Base-by-base conservation (phyloP, 1,140 invertebrate genomes). In the Cepaea nemoralis region DNA sequence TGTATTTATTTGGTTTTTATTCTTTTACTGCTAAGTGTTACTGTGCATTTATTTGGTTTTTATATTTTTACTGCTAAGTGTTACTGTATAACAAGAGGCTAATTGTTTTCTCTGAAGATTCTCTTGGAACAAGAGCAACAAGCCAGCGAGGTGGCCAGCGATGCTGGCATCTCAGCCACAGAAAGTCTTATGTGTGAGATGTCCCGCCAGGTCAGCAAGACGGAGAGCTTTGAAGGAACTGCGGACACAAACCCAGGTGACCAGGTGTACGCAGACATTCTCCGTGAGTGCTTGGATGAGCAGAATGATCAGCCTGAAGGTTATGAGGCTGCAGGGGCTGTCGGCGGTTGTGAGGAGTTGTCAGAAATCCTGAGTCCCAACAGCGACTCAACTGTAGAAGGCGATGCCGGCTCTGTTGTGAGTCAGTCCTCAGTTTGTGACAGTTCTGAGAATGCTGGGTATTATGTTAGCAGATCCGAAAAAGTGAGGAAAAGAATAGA, bases 131-230 rank as follows among this genome's bases (percentile, higher is more conserved):
- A 50, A 39, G 82, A 83, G 0, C 83, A 81, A 45, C 83, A 83
- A 1, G 33, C 81, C 27, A 86, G 82, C 24, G 70, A 73, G n/a
- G 84, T 85, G 39, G 82, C 83, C 55, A 88, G 87, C 77, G 87
- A 89, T 24, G 84, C 85, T 33, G 87, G 86, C 2, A 82, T 87
- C 19, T 89, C 88, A 0, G 84, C 85, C 0, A 86, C 85, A 16
- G 89, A 89, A 71, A 89, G 88, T 63, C 84, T 84, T 27, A 83
- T 86, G 63, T 87, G 85, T 81, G 89, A 89, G 82, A 87, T 89
- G 86, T 89, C 88, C 8, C 85, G 89, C 0, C 89, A 90, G 80
- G 88, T 85, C 37, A 90, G 89, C 50, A 87, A 88, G 63, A 89
- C 88, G 14, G 89, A 89, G 79, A 89, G 88, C 77, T 85, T 80